Base-by-base conservation (phyloP, 35 echinoderm and acorn worm genomes). In the Apostichopus japonicus region DNA sequence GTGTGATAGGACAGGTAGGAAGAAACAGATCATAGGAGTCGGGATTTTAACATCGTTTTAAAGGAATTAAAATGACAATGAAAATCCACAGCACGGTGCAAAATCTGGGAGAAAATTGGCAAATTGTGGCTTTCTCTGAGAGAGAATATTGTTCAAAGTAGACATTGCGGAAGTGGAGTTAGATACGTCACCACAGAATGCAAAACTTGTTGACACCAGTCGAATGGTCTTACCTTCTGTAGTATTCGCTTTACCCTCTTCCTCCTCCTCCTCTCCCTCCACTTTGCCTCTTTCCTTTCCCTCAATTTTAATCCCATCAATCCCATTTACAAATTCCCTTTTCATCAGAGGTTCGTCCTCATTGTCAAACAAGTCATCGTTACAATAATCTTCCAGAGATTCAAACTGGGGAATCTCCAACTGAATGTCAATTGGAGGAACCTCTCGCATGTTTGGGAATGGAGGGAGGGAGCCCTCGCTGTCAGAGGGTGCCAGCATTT, bases 331-430 rank as follows among this genome's bases (percentile, higher is more conserved):
- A 52, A 83, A 19, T 83, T 83, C 79, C 33, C 54, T 83, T 83
- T 83, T 55, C 8, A 83, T 44, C 10, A 83, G 79, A 83, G 79
- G 79, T 83, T 83, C 79, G 7, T 55, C 54, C 54, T 83, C 79
- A 83, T 83, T 52, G n/a, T 54, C 51, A 19, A 67, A 67, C 63
- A 67, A 67, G 63, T 83, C 54, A 54, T 15, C 15, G 54, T 83
- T 83, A 53, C 7, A 44, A 44, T 44, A 44, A 54, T 13, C 79
- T 54, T 33, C 79, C 44, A 83, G 52, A 83, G 33, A 55, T 44
- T 83, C 33, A 33, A 83, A 83, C 24, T 83, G 79, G 2, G 14
- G 79, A 54, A 83, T 83, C 79, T 83, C 79, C n/a, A 83, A 54
- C 54, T 19, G 44, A 83, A 83, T 54, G n/a, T 83, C 79, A 54